A percentile compares a stretch with the other conserved stretches of the same genome.
These are phyloP conservation scores for Isichthys henryi DNA, from an alignment of 2,113 vertebrate species.

Conservation along the genomic window DNA sequence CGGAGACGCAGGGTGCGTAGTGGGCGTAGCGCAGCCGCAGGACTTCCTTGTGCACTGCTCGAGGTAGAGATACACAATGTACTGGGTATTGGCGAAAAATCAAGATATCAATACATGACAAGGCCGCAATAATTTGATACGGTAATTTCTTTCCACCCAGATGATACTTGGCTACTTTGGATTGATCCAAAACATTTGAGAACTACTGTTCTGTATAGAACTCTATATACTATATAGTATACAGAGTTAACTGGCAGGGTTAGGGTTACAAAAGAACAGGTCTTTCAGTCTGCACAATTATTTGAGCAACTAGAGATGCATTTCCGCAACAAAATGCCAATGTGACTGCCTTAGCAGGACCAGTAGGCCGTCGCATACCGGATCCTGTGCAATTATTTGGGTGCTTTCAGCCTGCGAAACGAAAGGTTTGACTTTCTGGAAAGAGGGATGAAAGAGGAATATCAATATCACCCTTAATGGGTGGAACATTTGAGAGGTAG, in stretches of 20 bases:
- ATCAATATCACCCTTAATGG: too few relatives aligned
- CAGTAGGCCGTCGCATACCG: neutral
- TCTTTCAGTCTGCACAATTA: neutral
- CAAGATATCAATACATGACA: neutral
- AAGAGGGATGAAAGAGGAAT: neutral
- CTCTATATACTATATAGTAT: too few relatives aligned
- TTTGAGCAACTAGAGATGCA: neutral
- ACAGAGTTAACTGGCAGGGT: neutral
- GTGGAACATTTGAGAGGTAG: too few relatives aligned
- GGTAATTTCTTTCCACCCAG: neutral
- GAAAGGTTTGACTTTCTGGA: neutral
- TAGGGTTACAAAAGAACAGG: neutral
- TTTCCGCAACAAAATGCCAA: neutral
- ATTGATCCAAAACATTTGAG: neutral
- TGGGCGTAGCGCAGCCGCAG: slow-evolving; percentile 56
- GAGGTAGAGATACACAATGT: too few relatives aligned
- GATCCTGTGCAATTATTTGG: neutral
- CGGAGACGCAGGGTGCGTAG: slow-evolving; percentile 52
- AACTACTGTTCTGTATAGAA: too few relatives aligned
- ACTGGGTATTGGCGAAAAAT: neutral
- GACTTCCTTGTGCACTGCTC: slow-evolving; percentile 55
- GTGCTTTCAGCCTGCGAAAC: neutral
- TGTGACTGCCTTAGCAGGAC: neutral
- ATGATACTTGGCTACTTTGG: neutral
- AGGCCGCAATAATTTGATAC: neutral